Evolutionary conservation across 2,113 vertebrate genomes (phyloP), one percentile per base, ranked within the genome.

Genomic region (Glaucidium brasilianum): DNA sequence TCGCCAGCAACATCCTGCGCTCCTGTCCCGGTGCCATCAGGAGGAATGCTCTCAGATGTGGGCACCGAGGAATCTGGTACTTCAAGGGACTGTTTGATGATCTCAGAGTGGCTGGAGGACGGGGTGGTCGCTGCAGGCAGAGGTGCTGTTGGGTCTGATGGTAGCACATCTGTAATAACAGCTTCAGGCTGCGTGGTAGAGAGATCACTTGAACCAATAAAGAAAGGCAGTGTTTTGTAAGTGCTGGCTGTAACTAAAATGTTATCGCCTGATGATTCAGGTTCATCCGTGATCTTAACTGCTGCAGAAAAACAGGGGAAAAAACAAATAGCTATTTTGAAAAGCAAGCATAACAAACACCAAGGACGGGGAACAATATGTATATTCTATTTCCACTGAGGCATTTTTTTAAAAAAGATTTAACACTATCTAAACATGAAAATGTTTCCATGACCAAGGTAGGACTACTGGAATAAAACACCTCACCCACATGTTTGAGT

Each of bases 1-100:
- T 98, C 97, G 5, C 85, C 92, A 1, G 97, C 68, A 10, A 95
- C 50, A 35, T 98, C 98, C 92, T 96, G 87, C 19, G 94, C 95
- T 6, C 67, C 87, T 19, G 43, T 6, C 35, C 95, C 83, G 0
- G 95, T 45, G 12, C 37, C n/a, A 1, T 58, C 56, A 0, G 11
- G 22, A 14, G 62, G 37, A 49, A 3, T 0, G 1, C 32, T 81
- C 59, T 53, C 90, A 6, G 92, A 43, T 34, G 74, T 50, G 10
- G 84, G n/a, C 10, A 10, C 25, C 1, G 17, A 22, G 63, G 91
- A 45, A 9, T 10, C 60, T 6, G 96, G 86, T 7, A 64, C 35
- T 76, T 93, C 93, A 0, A 95, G 73, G 71, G 95, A 77, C 81
- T 97, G 80, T 7, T 94, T 75, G 3, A 96, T 85, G 77, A 87